These are phyloP conservation scores for Spodoptera exigua DNA, from an alignment of 2,888 invertebrate genomes.

Conservation along the genomic window DNA sequence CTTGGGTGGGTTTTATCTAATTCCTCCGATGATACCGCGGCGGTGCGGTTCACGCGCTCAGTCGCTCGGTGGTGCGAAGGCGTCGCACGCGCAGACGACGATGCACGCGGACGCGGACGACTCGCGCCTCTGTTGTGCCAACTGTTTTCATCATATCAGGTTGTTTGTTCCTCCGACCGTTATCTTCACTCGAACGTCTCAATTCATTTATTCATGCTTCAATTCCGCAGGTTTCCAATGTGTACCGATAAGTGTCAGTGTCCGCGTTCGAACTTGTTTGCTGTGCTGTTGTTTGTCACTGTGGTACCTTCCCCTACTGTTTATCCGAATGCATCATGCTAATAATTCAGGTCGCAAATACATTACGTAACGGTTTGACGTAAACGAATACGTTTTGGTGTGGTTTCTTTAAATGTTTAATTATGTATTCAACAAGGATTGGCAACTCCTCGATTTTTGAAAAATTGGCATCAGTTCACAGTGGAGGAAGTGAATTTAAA, in stretches of 20 bases:
- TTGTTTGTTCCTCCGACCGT: slow-evolving; percentile 51
- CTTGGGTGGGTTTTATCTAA: slow-evolving; percentile 71
- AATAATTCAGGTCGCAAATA: slow-evolving; percentile 15
- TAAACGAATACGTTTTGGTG: slow-evolving; percentile 20
- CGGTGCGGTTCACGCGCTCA: slow-evolving; percentile 49
- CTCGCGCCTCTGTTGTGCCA: slow-evolving; percentile 56
- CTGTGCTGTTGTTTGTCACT: slow-evolving; percentile 36
- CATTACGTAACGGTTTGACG: slow-evolving; percentile 39
- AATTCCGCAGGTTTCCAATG: slow-evolving; percentile 12
- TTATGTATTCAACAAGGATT: neutral
- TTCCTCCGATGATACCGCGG: slow-evolving; percentile 65
- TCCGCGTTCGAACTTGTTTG: slow-evolving; percentile 16
- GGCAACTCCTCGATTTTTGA: slow-evolving; percentile 1
- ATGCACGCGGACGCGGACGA: slow-evolving; percentile 62
- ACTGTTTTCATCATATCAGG: slow-evolving; percentile 66
- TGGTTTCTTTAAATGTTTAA: slow-evolving; percentile 5
- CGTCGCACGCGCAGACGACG: slow-evolving; percentile 54
- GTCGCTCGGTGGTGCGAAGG: slow-evolving; percentile 58
- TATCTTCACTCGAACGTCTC: slow-evolving; percentile 25
- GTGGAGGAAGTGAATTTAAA: neutral
- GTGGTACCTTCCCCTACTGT: slow-evolving; percentile 11
- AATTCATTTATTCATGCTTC: slow-evolving; percentile 23
- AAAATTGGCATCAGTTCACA: neutral
- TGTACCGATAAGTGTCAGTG: slow-evolving; percentile 33
- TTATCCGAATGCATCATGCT: slow-evolving; percentile 25